Base-by-base conservation (phyloP, 1,140 invertebrate genomes). In the Matsumurasca onukii region DNA sequence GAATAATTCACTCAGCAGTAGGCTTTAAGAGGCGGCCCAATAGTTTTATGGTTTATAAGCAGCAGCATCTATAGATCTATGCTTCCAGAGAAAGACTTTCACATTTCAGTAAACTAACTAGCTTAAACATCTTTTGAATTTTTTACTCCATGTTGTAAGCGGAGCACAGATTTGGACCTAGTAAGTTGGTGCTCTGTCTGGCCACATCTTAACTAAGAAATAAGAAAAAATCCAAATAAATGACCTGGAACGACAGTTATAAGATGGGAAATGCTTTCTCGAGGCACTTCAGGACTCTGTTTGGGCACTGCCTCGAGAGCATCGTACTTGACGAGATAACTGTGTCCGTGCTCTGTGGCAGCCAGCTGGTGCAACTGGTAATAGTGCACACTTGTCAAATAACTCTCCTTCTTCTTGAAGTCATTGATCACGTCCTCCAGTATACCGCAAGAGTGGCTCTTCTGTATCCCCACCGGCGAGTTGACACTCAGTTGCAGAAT, bases 401-500 rank as follows among this genome's bases (percentile, higher is more conserved):
- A 59, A 13, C 15, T 22, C n/a, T 59, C 55, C 24, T 59, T 59
- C 25, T 59, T 59, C 25, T 59, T 59, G 25, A 59, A 59, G 25
- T 59, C 55, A 24, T 59, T 59, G 3, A 59, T 59, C 12, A 59
- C 55, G 30, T 59, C 55, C n/a, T 59, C 55, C 55, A 59, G 24
- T 5, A 59, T 59, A 3, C 55, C 55, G 25, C 55, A 59, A 9
- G 55, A 59, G 30, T 59, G 55, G 25, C 55, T 59, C 25, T 59
- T 59, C 55, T 59, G 24, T 29, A 59, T 12, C 15, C 55, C 55
- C 9, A 59, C 15, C 55, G 25, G 55, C 3, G 55, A 59, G 25
- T 59, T 59, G 2, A 59, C 30, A n/a, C 55, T 59, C 3, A 59
- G 25, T n/a, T 59, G 55, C 24, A 59, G 25, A n/a, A 59, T 59